Conservation (phyloP, 1,140 invertebrate genomes). For the Hylaeus volcanicus region DNA sequence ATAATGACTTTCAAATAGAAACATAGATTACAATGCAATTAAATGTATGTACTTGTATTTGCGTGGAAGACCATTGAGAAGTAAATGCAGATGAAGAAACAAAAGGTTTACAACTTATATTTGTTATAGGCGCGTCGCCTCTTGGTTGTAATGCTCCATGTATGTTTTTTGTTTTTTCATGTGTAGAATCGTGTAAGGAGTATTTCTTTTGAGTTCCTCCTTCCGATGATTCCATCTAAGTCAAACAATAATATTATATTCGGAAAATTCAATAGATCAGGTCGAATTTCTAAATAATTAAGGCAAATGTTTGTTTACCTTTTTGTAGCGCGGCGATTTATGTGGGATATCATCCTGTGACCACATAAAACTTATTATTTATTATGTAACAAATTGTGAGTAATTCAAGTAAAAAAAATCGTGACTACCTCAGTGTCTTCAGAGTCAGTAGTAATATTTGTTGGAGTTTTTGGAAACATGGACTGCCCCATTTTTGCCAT, state of each 20-base stretch:
- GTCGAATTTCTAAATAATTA: neutral
- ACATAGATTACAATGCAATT: constrained; percentile 3
- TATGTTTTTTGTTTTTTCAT: constrained; percentile 39
- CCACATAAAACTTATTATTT: constrained; percentile 20
- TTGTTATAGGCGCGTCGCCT: constrained; percentile 43
- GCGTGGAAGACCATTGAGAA: constrained; percentile 56
- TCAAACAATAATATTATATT: neutral
- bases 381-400: constrained; percentile 3
- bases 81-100: constrained; percentile 47
- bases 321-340: constrained; percentile 57
- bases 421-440: constrained; percentile 72
- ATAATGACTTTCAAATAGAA: constrained; percentile 1
- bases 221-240: constrained; percentile 58
- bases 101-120: constrained; percentile 56
- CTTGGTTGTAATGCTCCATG: constrained; percentile 49
- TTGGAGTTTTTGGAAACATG: constrained; percentile 71
- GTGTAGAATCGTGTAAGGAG: constrained; percentile 33
- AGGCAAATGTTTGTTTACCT: constrained; percentile 35
- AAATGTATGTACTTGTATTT: constrained; percentile 56
- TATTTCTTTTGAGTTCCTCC: constrained; percentile 50
- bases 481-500: constrained; percentile 77
- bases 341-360: constrained; percentile 67
- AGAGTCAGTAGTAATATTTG: constrained; percentile 72
- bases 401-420: constrained; percentile 5
- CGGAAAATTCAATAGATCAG: neutral